Conservation (phyloP, 2,797 vertebrate species). For the Eulemur albifrons region DNA sequence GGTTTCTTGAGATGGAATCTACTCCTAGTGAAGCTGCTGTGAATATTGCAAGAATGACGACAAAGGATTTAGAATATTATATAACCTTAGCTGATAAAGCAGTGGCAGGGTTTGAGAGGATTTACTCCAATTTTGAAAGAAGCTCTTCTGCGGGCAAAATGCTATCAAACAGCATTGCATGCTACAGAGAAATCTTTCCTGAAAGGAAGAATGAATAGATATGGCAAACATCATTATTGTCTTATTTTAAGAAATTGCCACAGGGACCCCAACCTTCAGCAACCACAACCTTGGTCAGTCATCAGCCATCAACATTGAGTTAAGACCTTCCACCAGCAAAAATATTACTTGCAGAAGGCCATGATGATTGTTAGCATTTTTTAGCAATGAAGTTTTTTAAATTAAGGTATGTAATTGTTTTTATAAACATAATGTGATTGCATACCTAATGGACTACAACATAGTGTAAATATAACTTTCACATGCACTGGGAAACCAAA, state of each 20-base stretch:
- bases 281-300: background rate
- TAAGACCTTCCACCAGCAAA: background rate
- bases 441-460: background rate
- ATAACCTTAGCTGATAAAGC: background rate
- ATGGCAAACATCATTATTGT: background rate
- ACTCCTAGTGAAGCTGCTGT: background rate
- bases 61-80: background rate
- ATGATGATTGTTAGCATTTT: background rate
- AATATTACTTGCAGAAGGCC: background rate
- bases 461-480: background rate
- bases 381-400: background rate
- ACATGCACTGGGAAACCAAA: background rate
- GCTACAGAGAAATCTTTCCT: background rate
- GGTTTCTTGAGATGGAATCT: background rate
- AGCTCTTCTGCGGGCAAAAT: background rate
- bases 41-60: background rate
- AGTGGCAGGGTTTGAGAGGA: background rate
- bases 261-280: background rate
- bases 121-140: background rate
- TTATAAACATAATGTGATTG: background rate
- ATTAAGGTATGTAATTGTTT: background rate
- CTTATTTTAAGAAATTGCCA: background rate
- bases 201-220: background rate
- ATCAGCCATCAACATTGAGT: background rate
- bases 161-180: background rate